These are phyloP conservation scores for Bursaphelenchus okinawaensis DNA, from an alignment of 2,888 invertebrate species.

Conservation along the genomic window DNA sequence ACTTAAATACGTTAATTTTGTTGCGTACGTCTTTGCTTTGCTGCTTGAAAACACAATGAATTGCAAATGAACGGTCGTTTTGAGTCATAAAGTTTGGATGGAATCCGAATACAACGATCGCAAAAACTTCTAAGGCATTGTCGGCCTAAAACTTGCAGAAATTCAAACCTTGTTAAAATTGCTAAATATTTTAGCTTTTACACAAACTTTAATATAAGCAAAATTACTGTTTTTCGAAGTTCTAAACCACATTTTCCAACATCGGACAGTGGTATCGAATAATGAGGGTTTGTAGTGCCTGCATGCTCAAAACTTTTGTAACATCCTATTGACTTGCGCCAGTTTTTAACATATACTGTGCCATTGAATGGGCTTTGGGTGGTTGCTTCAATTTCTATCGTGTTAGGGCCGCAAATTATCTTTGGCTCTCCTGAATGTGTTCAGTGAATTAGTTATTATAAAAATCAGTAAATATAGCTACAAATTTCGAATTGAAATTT, in stretches of 20 bases:
- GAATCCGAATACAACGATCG: conserved; percentile 36
- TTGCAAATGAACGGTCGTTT: conserved; percentile 36
- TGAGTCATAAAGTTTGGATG: conserved; percentile 35
- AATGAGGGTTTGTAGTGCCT: conserved; percentile 18
- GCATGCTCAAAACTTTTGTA: conserved; percentile 12
- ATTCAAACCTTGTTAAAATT: no score
- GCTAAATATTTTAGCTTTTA: no score
- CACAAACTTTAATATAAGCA: no score
- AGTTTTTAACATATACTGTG: conserved; percentile 36
- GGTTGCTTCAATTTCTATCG: conserved; percentile 24
- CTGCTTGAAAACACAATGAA: conserved; percentile 40
- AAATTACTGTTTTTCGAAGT: conserved; percentile 25
- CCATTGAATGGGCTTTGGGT: conserved; percentile 35
- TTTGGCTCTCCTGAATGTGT: conserved; percentile 27
- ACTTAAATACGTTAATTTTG: conserved; percentile 32
- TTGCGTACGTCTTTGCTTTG: conserved; percentile 29
- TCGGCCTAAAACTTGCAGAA: conserved; percentile 11
- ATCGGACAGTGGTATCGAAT: conserved; percentile 23
- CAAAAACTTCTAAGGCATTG: conserved; percentile 25
- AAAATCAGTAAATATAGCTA: no score
- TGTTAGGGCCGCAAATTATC: conserved; percentile 36
- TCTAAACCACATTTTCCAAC: conserved; percentile 30
- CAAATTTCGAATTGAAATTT: no score
- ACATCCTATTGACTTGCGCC: conserved; percentile 27
- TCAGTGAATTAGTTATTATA: no score